Conservation (phyloP, 1,140 invertebrate species). For the Nymphalis io region DNA sequence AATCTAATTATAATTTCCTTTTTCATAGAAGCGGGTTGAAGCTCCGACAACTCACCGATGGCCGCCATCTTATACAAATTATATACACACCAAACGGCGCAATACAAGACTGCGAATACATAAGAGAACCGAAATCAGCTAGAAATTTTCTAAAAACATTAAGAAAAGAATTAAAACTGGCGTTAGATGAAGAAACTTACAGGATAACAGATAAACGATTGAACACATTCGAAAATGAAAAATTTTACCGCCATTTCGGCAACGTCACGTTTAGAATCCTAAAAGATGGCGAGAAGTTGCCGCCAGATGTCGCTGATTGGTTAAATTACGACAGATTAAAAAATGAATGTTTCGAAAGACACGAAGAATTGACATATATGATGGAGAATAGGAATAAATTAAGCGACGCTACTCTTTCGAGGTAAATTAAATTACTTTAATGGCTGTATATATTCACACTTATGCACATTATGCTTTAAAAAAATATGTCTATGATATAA, state of each 20-base stretch:
- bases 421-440: constrained; percentile 38
- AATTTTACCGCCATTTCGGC: constrained; percentile 66
- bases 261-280: constrained; percentile 73
- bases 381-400: constrained; percentile 65
- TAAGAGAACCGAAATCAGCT: constrained; percentile 78
- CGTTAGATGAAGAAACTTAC: constrained; percentile 68
- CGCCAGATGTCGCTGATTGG: constrained; percentile 74
- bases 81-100: constrained; percentile 83
- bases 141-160: constrained; percentile 82
- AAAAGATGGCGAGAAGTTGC: constrained; percentile 62
- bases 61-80: constrained; percentile 84
- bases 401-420: constrained; percentile 46
- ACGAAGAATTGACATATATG: constrained; percentile 68
- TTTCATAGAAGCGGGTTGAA: constrained; percentile 80
- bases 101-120: constrained; percentile 85
- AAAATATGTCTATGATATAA: constrained; percentile 1
- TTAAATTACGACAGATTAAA: constrained; percentile 80
- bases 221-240: constrained; percentile 50
- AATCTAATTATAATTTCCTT: constrained; percentile 18
- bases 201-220: constrained; percentile 52
- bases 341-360: constrained; percentile 75
- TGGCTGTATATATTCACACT: not conserved
- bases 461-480: constrained; percentile 6
- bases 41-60: constrained; percentile 85
- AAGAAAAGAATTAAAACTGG: constrained; percentile 79